These are phyloP conservation scores for Ia io DNA, from an alignment of 2,113 vertebrate species.

Conservation along the genomic window DNA sequence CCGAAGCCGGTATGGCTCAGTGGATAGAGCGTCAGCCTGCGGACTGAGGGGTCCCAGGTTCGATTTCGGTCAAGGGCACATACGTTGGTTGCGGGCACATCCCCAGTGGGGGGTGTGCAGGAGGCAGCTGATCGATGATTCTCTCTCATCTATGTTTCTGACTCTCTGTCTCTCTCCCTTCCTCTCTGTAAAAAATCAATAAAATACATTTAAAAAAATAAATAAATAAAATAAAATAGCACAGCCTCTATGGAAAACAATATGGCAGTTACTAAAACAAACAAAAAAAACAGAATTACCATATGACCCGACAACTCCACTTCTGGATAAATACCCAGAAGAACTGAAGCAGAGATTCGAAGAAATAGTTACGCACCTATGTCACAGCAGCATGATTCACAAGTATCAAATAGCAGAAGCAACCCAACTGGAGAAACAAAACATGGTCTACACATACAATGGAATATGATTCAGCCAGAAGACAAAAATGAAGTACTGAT, in stretches of 20 bases:
- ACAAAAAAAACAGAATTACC: neutral
- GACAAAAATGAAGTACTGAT: neutral
- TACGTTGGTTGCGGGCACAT: too few species aligned
- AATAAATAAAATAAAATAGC: neutral
- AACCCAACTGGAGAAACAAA: neutral
- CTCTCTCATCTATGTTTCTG: too few species aligned
- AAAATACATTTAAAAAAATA: too few species aligned
- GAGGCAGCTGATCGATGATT: too few species aligned
- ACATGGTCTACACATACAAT: neutral
- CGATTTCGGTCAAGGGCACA: too few species aligned
- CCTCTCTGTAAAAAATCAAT: too few species aligned
- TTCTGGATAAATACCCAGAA: neutral
- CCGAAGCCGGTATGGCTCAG: too few species aligned
- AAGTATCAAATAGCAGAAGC: neutral
- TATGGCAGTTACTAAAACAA: neutral
- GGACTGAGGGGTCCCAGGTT: too few species aligned
- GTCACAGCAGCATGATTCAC: neutral
- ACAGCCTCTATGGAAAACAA: neutral
- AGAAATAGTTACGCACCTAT: neutral
- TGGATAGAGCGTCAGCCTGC: too few species aligned
- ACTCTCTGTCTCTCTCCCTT: too few species aligned
- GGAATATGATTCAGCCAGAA: neutral
- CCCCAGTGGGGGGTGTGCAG: too few species aligned
- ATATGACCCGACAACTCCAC: neutral
- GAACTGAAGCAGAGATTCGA: neutral